phyloP scores from a whole-genome alignment of 2,797 vertebrate genomes.

The Chloroceryle inda region DNA sequence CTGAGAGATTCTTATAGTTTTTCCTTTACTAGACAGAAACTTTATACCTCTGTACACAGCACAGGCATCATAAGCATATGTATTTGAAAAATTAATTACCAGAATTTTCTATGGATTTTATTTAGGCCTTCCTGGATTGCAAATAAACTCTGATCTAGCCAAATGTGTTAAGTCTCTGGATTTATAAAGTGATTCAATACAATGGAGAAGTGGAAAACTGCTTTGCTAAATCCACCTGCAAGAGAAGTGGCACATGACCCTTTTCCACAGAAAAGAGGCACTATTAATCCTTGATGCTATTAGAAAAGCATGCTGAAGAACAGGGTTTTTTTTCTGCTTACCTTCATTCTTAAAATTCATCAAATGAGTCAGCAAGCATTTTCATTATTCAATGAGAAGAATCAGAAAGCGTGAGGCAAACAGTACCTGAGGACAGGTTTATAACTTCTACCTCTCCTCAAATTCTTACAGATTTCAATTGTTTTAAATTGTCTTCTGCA shows the following conservation, averaged over 20 bases:
- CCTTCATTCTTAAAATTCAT: not conserved
- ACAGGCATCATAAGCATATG: not conserved
- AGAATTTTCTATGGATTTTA: not conserved
- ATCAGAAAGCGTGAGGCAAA: not conserved
- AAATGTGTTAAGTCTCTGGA: not conserved
- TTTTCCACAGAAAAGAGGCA: not conserved
- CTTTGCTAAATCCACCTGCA: not conserved
- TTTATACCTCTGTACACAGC: not conserved
- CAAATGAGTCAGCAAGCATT: not conserved
- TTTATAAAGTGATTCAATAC: not conserved
- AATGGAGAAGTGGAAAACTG: not conserved
- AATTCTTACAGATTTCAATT: not conserved
- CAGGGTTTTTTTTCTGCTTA: not conserved
- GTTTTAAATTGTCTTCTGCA: not conserved
- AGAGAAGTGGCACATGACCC: not conserved
- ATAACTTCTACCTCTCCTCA: not conserved
- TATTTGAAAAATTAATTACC: not conserved
- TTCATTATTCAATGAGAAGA: not conserved
- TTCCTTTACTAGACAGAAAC: not conserved
- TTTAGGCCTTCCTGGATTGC: not conserved
- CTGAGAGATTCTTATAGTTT: not conserved
- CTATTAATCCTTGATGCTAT: not conserved
- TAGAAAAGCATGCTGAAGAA: not conserved
- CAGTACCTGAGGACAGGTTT: not conserved
- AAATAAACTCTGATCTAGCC: not conserved